Percentiles rank a stretch among this genome's conserved stretches.
phyloP scores from a whole-genome alignment of 1,140 invertebrate genomes.

The Drosophila pectinifera region DNA sequence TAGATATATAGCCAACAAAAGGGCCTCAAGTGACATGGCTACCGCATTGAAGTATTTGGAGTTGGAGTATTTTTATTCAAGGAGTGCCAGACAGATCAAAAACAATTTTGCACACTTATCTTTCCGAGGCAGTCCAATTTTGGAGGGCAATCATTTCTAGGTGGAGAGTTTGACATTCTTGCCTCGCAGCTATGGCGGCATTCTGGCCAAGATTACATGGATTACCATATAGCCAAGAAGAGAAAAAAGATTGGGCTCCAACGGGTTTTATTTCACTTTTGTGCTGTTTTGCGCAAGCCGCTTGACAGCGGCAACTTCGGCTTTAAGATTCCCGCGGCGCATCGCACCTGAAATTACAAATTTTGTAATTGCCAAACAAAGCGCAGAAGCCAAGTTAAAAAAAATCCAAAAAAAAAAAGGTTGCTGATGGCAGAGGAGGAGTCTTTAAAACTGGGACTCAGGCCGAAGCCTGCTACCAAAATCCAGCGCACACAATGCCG shows the following conservation, averaged over 20 bases:
- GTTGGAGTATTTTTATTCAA: constrained; percentile 30
- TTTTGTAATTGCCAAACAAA: constrained; percentile 69
- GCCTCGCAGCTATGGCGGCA: constrained; percentile 33
- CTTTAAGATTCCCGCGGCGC: constrained; percentile 61
- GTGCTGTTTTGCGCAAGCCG: constrained; percentile 42
- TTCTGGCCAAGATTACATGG: constrained; percentile 50
- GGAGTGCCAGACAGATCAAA: constrained; percentile 38
- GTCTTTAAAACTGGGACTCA: constrained; percentile 29
- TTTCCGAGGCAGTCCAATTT: constrained; percentile 20
- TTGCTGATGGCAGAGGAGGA: constrained; percentile 45
- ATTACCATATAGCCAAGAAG: constrained; percentile 44
- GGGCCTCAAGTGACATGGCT: constrained; percentile 52
- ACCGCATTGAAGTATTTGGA: constrained; percentile 34
- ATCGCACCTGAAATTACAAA: constrained; percentile 67
- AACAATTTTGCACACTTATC: constrained; percentile 42
- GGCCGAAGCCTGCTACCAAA: background rate
- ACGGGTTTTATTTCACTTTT: constrained; percentile 42
- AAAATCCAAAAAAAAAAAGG: background rate
- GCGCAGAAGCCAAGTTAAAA: constrained; percentile 41
- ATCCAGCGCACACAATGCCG: constrained; percentile 55
- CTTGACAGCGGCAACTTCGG: constrained; percentile 40
- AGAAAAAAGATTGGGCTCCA: constrained; percentile 11
- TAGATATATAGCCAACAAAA: constrained; percentile 49
- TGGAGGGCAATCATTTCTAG: constrained; percentile 43
- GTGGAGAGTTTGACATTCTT: constrained; percentile 50